A percentile compares a stretch with the other conserved stretches of the same genome.
phyloP scores from a whole-genome alignment of 2,113 vertebrate species.

The Odocoileus hemionus region DNA sequence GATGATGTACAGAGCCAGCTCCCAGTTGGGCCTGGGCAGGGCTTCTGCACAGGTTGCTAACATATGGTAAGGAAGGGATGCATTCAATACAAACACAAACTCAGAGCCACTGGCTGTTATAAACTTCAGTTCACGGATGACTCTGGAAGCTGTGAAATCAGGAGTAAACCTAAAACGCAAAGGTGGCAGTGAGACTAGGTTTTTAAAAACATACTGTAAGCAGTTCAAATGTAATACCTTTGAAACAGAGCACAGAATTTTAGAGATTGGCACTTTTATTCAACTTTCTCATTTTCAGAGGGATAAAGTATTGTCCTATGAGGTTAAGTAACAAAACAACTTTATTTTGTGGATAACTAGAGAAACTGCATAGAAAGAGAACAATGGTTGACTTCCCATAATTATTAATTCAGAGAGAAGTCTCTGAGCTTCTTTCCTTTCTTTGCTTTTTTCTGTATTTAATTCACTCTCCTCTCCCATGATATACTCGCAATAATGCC shows the following conservation, averaged over 20 bases:
- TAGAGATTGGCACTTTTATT: not conserved
- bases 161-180: conserved; percentile 94
- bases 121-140: conserved; percentile 95
- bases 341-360: not conserved
- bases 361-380: not conserved
- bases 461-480: not conserved
- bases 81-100: conserved; percentile 94
- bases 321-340: not conserved
- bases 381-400: not conserved
- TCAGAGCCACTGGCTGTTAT: conserved; percentile 92
- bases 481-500: not conserved
- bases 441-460: not conserved
- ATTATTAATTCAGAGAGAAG: not conserved
- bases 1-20: conserved; percentile 92
- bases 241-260: not conserved
- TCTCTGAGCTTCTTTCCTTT: not conserved
- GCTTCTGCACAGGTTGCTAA: conserved; percentile 93
- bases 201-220: not conserved
- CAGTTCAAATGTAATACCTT: not conserved
- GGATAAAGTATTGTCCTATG: not conserved
- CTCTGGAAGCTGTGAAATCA: conserved; percentile 97
- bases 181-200: not conserved
- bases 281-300: not conserved
- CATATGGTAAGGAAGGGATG: conserved; percentile 98
- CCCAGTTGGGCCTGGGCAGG: conserved; percentile 95